Base-by-base conservation (phyloP, 2,113 vertebrate genomes). In the Forbesichthys agassizii region DNA sequence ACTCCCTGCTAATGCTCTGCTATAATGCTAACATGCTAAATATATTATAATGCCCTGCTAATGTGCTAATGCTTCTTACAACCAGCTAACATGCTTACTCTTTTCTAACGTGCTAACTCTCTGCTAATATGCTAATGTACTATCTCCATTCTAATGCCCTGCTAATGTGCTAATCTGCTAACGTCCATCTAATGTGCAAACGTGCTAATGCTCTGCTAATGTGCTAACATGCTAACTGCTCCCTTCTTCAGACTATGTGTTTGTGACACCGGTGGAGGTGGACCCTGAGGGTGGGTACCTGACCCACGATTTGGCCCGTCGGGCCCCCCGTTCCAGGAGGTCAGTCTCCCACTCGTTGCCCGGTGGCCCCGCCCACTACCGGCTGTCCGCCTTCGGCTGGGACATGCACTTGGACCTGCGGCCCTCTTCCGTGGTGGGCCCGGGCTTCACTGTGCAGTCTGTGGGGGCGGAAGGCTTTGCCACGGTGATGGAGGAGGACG, bases 211-310 rank as follows among this genome's bases (percentile, higher is more conserved):
- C 20, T 27, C 20, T 27, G 27, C 27, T 27, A 27, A 27, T 27
- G 27, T 27, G 27, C 36, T 1, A 42, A 42, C 36, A 42, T 8
- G 36, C 36, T 6, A 42, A 42, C 56, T 57, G 20, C 27, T 61
- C 9, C 54, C 1, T n/a, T 63, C 75, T 33, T 14, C 93, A 99
- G 98, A 96, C 91, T 98, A 98, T n/a, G 82, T 92, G 79, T 95
- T 99, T 91, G 94, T 96, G 71, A 96, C 92, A 1, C 98, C 98
- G 0, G 91, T 97, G 58, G 93, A 96, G 90, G 96, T 99, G 88
- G 94, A 98, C 84, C 90, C 93, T 27, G 90, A 82, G 2, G 97
- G 96, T 67, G 81, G 80, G 0, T 96, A 95, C 83, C 80, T 98
- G 80, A 95, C 94, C 9, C 96, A 98, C 8, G 91, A 98, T 74